A percentile compares a stretch with the other conserved stretches of the same genome.
These are phyloP conservation scores for Xiphophorus birchmanni DNA, from an alignment of 2,797 vertebrate genomes.

Conservation along the genomic window DNA sequence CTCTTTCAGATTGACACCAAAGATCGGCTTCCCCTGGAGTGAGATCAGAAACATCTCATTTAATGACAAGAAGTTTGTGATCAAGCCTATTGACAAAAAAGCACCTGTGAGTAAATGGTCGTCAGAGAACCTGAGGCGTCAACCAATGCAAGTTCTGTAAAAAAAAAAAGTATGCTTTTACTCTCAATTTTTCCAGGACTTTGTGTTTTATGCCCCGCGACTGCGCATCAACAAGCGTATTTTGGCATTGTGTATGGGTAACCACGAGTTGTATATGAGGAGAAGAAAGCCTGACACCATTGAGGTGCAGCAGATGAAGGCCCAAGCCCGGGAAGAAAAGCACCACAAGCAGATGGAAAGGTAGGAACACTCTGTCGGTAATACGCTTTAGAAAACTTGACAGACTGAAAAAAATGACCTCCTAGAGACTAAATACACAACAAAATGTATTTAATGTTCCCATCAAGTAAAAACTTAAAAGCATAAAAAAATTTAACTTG, in stretches of 20 bases:
- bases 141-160: not conserved
- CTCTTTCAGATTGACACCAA: constrained; percentile 89
- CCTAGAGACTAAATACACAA: not conserved
- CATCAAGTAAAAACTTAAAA: too few species aligned
- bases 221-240: constrained; percentile 98
- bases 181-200: constrained; percentile 82
- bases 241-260: constrained; percentile 97
- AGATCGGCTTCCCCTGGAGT: constrained; percentile 99
- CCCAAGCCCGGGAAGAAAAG: constrained; percentile 96
- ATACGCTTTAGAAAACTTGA: not conserved
- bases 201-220: constrained; percentile 96
- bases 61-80: constrained; percentile 98
- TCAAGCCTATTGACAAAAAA: constrained; percentile 99
- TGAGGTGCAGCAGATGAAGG: constrained; percentile 99
- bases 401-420: not conserved
- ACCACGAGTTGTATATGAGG: constrained; percentile 98
- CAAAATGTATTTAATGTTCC: too few species aligned
- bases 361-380: constrained; percentile 65
- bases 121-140: not conserved
- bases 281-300: constrained; percentile 97
- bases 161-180: too few species aligned
- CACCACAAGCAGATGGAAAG: constrained; percentile 98
- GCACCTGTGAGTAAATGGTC: constrained; percentile 88
- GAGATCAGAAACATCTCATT: constrained; percentile 99
- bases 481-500: too few species aligned